These are phyloP conservation scores for Tolmerus cingulatus DNA, from an alignment of 2,888 invertebrate species.

Conservation along the genomic window DNA sequence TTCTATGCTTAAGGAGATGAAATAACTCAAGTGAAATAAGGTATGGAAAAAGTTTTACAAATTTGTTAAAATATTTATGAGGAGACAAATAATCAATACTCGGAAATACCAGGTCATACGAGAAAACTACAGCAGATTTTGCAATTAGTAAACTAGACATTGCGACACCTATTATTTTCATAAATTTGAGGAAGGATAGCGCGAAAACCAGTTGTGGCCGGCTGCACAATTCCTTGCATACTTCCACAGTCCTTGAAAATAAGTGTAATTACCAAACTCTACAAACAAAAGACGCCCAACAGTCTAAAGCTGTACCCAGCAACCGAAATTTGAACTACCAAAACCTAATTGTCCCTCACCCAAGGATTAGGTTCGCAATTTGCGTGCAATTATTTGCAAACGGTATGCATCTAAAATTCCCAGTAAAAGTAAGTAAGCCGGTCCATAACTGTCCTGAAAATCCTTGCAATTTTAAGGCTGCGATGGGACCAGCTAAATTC, in stretches of 20 bases:
- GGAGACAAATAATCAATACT: too few species aligned
- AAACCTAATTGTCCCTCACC: not conserved
- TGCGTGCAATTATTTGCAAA: not conserved
- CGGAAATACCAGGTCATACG: too few species aligned
- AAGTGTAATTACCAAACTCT: not conserved
- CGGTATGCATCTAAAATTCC: not conserved
- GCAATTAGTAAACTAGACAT: not conserved
- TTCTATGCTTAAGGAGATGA: too few species aligned
- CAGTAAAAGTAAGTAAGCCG: not conserved
- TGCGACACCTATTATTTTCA: not conserved
- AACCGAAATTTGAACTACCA: not conserved
- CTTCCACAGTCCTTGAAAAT: not conserved
- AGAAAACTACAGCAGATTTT: not conserved
- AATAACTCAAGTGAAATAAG: too few species aligned
- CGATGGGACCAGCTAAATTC: not conserved
- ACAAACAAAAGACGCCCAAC: not conserved
- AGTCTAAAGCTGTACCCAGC: not conserved
- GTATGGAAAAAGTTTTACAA: too few species aligned
- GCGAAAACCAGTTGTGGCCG: not conserved
- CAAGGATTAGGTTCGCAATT: not conserved
- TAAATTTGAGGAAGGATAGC: not conserved
- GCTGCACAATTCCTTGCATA: not conserved
- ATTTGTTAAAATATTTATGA: too few species aligned
- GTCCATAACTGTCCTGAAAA: not conserved
- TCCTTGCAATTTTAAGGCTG: not conserved